phyloP scores from a whole-genome alignment of 2,113 vertebrate species.

The Prionailurus viverrinus region DNA sequence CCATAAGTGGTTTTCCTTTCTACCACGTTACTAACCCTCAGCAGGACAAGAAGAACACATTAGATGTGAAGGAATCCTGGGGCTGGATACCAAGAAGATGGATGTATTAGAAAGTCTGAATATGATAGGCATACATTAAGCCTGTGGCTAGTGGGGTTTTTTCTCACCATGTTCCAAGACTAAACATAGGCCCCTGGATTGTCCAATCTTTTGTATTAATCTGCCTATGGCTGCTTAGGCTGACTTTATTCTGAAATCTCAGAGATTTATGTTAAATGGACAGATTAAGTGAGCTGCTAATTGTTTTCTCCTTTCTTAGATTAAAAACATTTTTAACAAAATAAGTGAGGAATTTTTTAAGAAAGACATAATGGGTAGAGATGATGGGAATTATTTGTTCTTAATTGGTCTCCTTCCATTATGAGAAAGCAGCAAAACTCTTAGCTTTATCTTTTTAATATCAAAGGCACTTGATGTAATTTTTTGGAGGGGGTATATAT shows the following conservation, averaged over 20 bases:
- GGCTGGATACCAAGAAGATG: background rate
- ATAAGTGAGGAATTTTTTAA: background rate
- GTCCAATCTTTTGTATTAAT: background rate
- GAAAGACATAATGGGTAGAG: background rate
- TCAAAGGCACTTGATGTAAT: conserved; percentile 9
- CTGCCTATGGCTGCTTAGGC: background rate
- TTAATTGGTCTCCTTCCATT: background rate
- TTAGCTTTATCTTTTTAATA: conserved; percentile 50
- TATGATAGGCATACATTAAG: background rate
- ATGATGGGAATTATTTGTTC: background rate
- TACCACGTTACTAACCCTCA: background rate
- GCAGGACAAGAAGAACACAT: background rate
- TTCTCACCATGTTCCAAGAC: background rate
- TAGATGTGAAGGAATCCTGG: background rate
- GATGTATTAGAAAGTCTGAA: background rate
- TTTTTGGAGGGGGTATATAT: background rate
- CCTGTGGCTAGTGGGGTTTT: background rate
- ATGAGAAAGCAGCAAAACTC: conserved; percentile 41
- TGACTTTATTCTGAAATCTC: conserved; percentile 32
- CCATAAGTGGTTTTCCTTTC: background rate
- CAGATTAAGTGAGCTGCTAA: conserved; percentile 49
- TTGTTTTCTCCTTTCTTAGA: conserved; percentile 54
- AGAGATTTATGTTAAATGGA: background rate
- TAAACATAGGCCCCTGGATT: background rate
- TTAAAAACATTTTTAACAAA: conserved; percentile 63